Evolutionary conservation across 2,888 invertebrate genomes (phyloP).

Genomic region (Hyppa rectilinea): DNA sequence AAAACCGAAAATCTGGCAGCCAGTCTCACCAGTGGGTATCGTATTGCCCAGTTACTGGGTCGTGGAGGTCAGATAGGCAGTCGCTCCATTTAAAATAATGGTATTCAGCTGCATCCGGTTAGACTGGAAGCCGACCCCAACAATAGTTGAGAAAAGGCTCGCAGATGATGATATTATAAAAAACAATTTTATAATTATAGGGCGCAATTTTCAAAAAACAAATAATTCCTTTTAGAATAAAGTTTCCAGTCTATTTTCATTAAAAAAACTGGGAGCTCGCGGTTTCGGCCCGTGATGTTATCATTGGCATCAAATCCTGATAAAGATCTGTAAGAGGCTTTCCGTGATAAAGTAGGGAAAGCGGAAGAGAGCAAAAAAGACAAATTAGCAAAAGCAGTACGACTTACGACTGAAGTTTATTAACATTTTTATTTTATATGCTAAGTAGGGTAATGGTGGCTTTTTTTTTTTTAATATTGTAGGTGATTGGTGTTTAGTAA

Average conservation of each 20-base stretch:
- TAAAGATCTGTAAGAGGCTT: constrained; percentile 19
- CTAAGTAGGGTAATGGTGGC: neutral
- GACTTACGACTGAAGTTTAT: neutral
- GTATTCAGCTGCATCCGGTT: too few species aligned
- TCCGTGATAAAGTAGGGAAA: constrained; percentile 11
- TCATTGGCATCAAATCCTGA: constrained; percentile 15
- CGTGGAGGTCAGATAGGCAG: too few species aligned
- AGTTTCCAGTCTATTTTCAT: constrained; percentile 6
- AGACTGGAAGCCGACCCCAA: too few species aligned
- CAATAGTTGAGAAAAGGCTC: too few species aligned
- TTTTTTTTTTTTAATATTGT: neutral
- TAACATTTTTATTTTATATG: neutral
- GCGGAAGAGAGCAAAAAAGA: neutral
- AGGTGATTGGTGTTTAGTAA: neutral
- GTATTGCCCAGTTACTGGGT: too few species aligned
- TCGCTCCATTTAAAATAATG: too few species aligned
- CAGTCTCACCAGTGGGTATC: too few species aligned
- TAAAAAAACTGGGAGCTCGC: neutral
- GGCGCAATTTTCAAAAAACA: constrained; percentile 13
- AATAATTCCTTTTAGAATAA: constrained; percentile 8
- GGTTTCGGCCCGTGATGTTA: neutral
- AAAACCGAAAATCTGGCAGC: too few species aligned
- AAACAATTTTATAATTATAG: too few species aligned
- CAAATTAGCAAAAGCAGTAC: neutral
- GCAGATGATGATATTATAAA: too few species aligned